Evolutionary conservation across 2,113 vertebrate species (phyloP), one percentile per base, ranked within the genome.

Genomic region (Petaurus breviceps): DNA sequence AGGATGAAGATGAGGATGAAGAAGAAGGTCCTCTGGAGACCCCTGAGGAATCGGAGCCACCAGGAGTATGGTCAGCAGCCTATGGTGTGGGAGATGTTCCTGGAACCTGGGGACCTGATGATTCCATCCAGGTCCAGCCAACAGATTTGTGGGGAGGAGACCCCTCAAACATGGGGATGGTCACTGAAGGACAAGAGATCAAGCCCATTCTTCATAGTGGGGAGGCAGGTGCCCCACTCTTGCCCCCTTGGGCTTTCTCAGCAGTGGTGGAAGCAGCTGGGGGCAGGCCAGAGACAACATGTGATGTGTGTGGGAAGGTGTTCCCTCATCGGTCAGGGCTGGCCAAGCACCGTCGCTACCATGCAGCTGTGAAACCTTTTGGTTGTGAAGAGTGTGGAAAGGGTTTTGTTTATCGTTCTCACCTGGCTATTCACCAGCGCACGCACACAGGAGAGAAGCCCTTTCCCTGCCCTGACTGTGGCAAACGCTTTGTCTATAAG

Each of bases 401-500:
- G 95, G 98, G 98, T 47, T 98, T 98, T 22, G 98, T 98, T 90
- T 98, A 98, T 93, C 98, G 98, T 94, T 98, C 98, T 0, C 98
- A 98, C 55, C 89, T 98, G 93, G 97, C 98, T 93, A 98, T 98
- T 92, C 98, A 98, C 55, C 98, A 97, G 95, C 98, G 98, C 94
- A 97, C 98, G 0, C 98, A 98, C 52, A 98, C 98, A 0, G 98
- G 98, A 4, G 98, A 98, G 97, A 98, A 98, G 97, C 98, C 98
- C 22, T 98, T 98, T 92, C 98, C 98, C 3, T 98, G 98, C 91
- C 97, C 98, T 0, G 98, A 98, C 94, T 98, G 98, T 25, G 97
- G 98, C 95, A 98, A 98, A 95, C 98, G 98, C 94, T 98, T 98
- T 84, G 98, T 98, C 68, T 98, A 98, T 96, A 98, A 98, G 94